These are phyloP conservation scores for Plectropomus leopardus DNA, from an alignment of 2,113 vertebrate species.

Conservation along the genomic window DNA sequence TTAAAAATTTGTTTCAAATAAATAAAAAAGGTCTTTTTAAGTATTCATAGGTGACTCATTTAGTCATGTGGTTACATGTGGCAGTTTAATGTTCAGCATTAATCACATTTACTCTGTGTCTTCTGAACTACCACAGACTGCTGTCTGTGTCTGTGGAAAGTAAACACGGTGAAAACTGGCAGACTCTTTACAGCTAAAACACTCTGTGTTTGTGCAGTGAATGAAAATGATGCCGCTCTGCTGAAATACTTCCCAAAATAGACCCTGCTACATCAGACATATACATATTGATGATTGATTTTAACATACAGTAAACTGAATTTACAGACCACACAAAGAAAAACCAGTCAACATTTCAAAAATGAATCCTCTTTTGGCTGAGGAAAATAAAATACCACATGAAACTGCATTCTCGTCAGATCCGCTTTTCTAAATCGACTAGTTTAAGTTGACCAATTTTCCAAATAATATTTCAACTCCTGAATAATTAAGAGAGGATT, in stretches of 20 bases:
- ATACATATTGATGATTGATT: conserved; percentile 32
- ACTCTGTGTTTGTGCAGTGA: conserved; percentile 39
- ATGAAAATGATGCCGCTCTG: conserved; percentile 58
- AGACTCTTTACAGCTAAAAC: conserved; percentile 50
- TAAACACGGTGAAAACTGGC: conserved; percentile 47
- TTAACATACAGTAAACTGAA: conserved; percentile 26
- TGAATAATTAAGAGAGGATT: conserved; percentile 9
- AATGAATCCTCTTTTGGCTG: not conserved
- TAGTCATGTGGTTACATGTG: too few relatives aligned
- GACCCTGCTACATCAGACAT: conserved; percentile 8
- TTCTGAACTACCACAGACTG: conserved; percentile 14
- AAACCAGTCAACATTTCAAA: not conserved
- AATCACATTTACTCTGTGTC: conserved; percentile 49
- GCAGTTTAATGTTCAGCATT: conserved; percentile 36
- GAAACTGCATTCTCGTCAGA: not conserved
- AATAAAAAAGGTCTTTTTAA: not conserved
- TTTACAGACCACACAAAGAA: not conserved
- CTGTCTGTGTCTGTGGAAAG: conserved; percentile 43
- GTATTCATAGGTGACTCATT: conserved; percentile 11
- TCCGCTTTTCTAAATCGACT: not conserved
- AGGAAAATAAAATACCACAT: not conserved
- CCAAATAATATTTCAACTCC: not conserved
- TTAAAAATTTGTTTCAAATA: not conserved
- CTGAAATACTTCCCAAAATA: conserved; percentile 48
- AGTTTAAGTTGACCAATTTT: not conserved